Evolutionary conservation across 2,797 vertebrate species (phyloP).

Genomic region (Poliocrania exsul): DNA sequence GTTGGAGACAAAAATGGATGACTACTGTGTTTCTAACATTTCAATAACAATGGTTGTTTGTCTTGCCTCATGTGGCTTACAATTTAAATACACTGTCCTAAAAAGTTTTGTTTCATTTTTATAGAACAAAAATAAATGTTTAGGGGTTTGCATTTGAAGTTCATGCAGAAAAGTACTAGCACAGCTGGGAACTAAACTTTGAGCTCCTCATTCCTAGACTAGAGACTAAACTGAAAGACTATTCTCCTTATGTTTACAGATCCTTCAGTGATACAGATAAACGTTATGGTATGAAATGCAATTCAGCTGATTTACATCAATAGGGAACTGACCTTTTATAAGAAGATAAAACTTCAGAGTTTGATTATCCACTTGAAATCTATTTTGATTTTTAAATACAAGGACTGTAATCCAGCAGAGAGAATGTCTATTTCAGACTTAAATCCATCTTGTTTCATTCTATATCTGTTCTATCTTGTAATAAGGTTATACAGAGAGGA

Average conservation of each 20-base stretch:
- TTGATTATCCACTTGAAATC: slow-evolving; percentile 24
- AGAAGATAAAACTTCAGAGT: slow-evolving; percentile 1
- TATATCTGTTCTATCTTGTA: neutral
- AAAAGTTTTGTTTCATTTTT: neutral
- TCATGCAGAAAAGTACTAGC: neutral
- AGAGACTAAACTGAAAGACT: neutral
- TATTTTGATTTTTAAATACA: slow-evolving; percentile 38
- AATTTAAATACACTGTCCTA: neutral
- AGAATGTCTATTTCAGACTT: neutral
- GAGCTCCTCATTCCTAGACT: neutral
- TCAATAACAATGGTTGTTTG: neutral
- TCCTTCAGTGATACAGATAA: neutral
- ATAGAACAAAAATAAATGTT: neutral
- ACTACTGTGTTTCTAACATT: neutral
- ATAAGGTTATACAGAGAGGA: slow-evolving; percentile 14
- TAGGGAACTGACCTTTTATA: slow-evolving; percentile 21
- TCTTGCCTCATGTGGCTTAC: neutral
- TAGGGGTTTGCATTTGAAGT: neutral
- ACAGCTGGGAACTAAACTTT: neutral
- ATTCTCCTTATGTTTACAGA: neutral
- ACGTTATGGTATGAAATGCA: neutral
- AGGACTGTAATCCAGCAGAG: neutral
- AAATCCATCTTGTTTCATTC: neutral
- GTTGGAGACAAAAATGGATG: neutral
- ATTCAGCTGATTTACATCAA: slow-evolving; percentile 11